Base-by-base conservation (phyloP, 2,888 invertebrate genomes). In the Drosophila melanocephala region DNA sequence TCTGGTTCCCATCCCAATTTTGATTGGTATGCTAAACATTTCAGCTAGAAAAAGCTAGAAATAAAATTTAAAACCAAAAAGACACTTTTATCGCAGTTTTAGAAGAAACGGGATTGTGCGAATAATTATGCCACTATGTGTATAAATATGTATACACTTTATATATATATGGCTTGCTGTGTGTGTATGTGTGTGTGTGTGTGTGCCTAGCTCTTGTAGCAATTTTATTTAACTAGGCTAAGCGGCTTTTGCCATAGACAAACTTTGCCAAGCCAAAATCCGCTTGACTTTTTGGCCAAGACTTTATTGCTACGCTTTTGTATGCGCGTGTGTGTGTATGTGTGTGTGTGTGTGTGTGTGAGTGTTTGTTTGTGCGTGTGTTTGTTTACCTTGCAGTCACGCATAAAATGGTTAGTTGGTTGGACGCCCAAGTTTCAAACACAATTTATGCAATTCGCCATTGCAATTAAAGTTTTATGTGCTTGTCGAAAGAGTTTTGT, bases 171-270 rank as follows among this genome's bases (percentile, higher is more conserved):
- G 33, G 28, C 37, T 56, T 19, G 1, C 16, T 61, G 42, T 32
- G 35, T 42, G 37, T 14, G 26, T 55, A 12, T 53, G 9, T 53
- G 9, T 62, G 33, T 44, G 30, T 30, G 44, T 66, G 35, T 42
- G 74, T 52, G 44, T 52, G 62, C 61, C 72, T 55, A 72, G 74
- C 79, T 72, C 70, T 55, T 70, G 83, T 68, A 70, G 72, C 72
- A 78, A 78, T 90, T 86, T 89, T 84, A 90, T 86, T 90, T 86
- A 90, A 90, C 87, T 90, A 86, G 81, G 68, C 81, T 86, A 90
- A 90, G 85, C 85, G 84, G 85, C 89, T 90, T 86, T 73, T 72
- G 62, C 64, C 74, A 60, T 73, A 89, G 78, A 77, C 87, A 86
- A 90, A 86, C 89, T 86, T 89, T 86, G 65, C 72, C 72, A 58